Conservation (phyloP, 1,140 invertebrate species). For the Nixonia krombeini region DNA sequence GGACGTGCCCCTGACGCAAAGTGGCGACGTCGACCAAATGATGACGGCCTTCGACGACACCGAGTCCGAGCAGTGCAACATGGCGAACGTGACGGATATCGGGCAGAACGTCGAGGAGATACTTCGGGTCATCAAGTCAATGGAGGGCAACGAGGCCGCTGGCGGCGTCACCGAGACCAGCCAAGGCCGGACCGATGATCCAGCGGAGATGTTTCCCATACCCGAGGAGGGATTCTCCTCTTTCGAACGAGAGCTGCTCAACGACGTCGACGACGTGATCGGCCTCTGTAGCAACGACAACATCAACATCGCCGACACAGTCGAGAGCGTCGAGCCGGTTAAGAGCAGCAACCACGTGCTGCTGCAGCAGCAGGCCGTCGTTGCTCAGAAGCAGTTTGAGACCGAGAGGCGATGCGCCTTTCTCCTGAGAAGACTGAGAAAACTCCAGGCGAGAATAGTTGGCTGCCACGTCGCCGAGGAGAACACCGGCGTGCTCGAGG, state of each 20-base stretch:
- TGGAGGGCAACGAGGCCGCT: constrained; percentile 75
- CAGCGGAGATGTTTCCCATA: constrained; percentile 74
- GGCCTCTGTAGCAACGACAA: constrained; percentile 73
- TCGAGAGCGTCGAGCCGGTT: constrained; percentile 31
- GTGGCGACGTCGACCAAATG: constrained; percentile 33
- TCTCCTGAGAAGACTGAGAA: constrained; percentile 80
- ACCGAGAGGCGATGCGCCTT: constrained; percentile 79
- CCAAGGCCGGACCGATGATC: constrained; percentile 59
- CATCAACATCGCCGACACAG: constrained; percentile 61
- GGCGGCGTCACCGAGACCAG: constrained; percentile 58
- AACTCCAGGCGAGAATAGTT: constrained; percentile 80
- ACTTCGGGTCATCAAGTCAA: constrained; percentile 76
- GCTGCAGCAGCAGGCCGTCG: constrained; percentile 57
- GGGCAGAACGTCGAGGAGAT: constrained; percentile 78
- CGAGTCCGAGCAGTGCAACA: constrained; percentile 69
- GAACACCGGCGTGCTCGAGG: constrained; percentile 79
- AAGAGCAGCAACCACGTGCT: constrained; percentile 45
- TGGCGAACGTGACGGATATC: no score
- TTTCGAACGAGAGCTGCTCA: constrained; percentile 74
- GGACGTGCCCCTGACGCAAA: constrained; percentile 53
- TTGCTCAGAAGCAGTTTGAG: constrained; percentile 75
- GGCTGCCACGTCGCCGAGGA: constrained; percentile 84
- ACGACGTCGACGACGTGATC: constrained; percentile 75
- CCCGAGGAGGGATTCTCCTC: constrained; percentile 69
- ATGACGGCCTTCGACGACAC: constrained; percentile 49